Percentiles rank a stretch among this genome's conserved stretches.
Evolutionary conservation across 2,888 invertebrate genomes (phyloP).

Genomic region (Apamea anceps): DNA sequence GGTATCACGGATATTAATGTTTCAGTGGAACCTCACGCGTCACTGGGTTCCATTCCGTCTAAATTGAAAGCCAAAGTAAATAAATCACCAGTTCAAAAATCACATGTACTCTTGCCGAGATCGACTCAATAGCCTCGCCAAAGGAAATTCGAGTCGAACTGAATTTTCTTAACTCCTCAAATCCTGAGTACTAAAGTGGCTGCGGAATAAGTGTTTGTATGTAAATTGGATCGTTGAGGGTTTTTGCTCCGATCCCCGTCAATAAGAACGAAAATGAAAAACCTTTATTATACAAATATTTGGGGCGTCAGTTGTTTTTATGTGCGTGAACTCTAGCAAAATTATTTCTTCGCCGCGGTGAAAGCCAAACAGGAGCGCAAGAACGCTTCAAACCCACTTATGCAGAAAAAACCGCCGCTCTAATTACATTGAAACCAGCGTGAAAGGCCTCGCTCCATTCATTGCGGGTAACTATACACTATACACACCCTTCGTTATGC

Average conservation of each 20-base stretch:
- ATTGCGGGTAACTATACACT: slow-evolving; percentile 77
- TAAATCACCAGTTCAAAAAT: slow-evolving; percentile 59
- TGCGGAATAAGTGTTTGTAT: slow-evolving; percentile 64
- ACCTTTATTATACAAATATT: slow-evolving; percentile 62
- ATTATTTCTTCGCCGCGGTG: slow-evolving; percentile 66
- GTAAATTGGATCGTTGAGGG: slow-evolving; percentile 63
- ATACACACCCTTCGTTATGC: slow-evolving; percentile 70
- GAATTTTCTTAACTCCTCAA: slow-evolving; percentile 66
- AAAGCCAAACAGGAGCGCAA: slow-evolving; percentile 75
- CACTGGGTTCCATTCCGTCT: slow-evolving; percentile 32
- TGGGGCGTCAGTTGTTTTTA: slow-evolving; percentile 59
- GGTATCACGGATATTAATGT: slow-evolving; percentile 45
- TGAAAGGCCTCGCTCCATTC: slow-evolving; percentile 83
- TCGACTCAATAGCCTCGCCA: slow-evolving; percentile 42
- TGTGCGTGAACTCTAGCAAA: slow-evolving; percentile 64
- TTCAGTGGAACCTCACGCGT: slow-evolving; percentile 37
- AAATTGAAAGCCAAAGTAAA: slow-evolving; percentile 52
- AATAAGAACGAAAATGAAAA: slow-evolving; percentile 61
- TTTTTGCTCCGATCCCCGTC: slow-evolving; percentile 48
- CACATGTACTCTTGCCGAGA: slow-evolving; percentile 40
- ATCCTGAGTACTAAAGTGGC: slow-evolving; percentile 61
- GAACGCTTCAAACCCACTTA: slow-evolving; percentile 82
- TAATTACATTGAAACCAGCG: slow-evolving; percentile 87
- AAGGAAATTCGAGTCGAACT: slow-evolving; percentile 60
- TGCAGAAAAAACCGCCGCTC: slow-evolving; percentile 82